These are phyloP conservation scores for Prunella strophiata DNA, from an alignment of 2,797 vertebrate genomes.

Conservation along the genomic window DNA sequence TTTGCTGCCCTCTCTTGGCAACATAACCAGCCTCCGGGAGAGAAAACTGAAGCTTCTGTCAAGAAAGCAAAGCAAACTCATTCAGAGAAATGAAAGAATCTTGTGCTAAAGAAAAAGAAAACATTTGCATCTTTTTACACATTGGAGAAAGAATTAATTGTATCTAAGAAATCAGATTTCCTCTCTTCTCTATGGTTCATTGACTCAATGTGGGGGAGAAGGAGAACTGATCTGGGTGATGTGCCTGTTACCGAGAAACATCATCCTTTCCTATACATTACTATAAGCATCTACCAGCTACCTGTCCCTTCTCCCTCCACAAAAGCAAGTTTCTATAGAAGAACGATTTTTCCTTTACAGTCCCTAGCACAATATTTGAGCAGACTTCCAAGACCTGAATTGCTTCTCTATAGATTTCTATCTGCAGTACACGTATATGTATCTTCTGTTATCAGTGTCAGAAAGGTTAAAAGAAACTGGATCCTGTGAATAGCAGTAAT, in stretches of 20 bases:
- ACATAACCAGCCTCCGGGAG: neutral
- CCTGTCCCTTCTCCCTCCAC: neutral
- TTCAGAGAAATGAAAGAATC: neutral
- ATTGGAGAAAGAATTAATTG: neutral
- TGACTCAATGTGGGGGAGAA: neutral
- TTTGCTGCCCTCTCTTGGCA: conserved; percentile 29
- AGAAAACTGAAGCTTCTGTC: neutral
- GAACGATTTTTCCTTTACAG: neutral
- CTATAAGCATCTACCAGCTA: neutral
- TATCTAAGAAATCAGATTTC: neutral
- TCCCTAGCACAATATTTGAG: neutral
- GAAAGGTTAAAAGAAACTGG: neutral
- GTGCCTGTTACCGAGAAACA: neutral
- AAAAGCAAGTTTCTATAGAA: neutral
- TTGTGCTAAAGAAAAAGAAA: neutral
- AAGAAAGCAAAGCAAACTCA: neutral
- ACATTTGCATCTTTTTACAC: neutral
- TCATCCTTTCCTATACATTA: neutral
- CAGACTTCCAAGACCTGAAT: neutral
- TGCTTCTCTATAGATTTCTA: neutral
- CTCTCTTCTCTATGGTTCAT: neutral
- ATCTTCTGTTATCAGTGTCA: neutral
- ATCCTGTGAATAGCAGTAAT: neutral
- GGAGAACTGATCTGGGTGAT: neutral
- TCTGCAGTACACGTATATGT: neutral